phyloP scores from a whole-genome alignment of 2,797 vertebrate genomes.

The Streptopelia turtur region DNA sequence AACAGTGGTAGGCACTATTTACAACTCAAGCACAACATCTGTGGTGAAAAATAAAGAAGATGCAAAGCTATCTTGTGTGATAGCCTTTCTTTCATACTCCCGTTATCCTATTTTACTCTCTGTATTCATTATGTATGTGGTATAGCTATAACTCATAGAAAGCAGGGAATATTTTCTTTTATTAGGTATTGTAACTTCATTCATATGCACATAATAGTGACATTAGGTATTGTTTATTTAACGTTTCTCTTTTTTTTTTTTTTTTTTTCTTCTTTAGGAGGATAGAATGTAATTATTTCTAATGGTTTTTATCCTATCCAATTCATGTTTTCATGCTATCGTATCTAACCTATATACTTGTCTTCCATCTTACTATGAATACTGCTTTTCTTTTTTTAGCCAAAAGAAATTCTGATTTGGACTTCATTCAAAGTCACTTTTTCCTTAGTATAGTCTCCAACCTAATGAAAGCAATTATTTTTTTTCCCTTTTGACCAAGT shows the following conservation, averaged over 20 bases:
- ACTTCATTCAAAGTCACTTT: not conserved
- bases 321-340: not conserved
- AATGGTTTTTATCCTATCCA: not conserved
- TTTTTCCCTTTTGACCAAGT: not conserved
- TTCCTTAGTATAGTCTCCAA: not conserved
- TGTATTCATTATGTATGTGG: not conserved
- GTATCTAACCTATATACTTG: not conserved
- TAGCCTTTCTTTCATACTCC: not conserved
- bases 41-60: not conserved
- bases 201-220: not conserved
- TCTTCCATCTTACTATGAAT: not conserved
- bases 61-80: not conserved
- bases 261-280: accelerated
- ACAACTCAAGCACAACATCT: not conserved
- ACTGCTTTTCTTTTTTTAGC: not conserved
- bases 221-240: not conserved
- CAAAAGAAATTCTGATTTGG: not conserved
- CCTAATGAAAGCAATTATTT: not conserved
- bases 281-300: not conserved
- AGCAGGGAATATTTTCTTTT: not conserved
- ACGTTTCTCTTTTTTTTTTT: not conserved
- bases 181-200: not conserved
- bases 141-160: not conserved
- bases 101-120: not conserved
- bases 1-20: not conserved